These are phyloP conservation scores for Galleria mellonella DNA, from an alignment of 1,140 invertebrate species.

Conservation along the genomic window DNA sequence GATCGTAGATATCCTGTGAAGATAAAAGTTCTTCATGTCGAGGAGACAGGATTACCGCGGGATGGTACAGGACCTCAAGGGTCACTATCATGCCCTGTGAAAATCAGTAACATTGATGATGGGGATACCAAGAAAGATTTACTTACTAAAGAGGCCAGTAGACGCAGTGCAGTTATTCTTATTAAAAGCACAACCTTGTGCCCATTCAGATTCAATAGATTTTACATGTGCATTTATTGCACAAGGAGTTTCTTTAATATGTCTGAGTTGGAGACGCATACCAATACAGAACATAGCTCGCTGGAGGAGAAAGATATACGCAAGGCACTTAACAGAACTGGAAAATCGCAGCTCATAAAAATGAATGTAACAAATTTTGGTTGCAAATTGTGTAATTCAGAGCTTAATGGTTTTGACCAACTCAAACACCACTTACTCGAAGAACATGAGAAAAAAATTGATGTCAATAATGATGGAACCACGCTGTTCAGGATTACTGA, in stretches of 20 bases:
- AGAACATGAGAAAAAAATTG: not conserved
- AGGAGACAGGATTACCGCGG: too few relatives aligned
- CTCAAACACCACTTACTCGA: not conserved
- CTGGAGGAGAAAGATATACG: not conserved
- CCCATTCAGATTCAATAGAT: not conserved
- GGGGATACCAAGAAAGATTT: too few relatives aligned
- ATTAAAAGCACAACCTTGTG: not conserved
- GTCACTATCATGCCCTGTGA: too few relatives aligned
- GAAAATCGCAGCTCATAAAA: not conserved
- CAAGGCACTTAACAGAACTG: not conserved
- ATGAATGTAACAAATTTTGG: not conserved
- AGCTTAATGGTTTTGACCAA: not conserved
- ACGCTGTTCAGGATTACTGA: conserved; percentile 21
- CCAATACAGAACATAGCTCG: not conserved
- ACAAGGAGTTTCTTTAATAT: not conserved
- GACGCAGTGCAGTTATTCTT: too few relatives aligned
- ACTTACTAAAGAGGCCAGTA: too few relatives aligned
- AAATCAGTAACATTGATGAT: too few relatives aligned
- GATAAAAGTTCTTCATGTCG: too few relatives aligned
- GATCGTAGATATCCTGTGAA: too few relatives aligned
- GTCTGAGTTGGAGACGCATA: not conserved
- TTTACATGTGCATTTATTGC: conserved; percentile 1
- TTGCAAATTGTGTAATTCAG: conserved; percentile 1
- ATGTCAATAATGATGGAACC: conserved; percentile 1
- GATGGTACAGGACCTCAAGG: too few relatives aligned